Evolutionary conservation across 2,797 vertebrate genomes (phyloP), one percentile per base, ranked within the genome.

Genomic region (Ataeniobius toweri): DNA sequence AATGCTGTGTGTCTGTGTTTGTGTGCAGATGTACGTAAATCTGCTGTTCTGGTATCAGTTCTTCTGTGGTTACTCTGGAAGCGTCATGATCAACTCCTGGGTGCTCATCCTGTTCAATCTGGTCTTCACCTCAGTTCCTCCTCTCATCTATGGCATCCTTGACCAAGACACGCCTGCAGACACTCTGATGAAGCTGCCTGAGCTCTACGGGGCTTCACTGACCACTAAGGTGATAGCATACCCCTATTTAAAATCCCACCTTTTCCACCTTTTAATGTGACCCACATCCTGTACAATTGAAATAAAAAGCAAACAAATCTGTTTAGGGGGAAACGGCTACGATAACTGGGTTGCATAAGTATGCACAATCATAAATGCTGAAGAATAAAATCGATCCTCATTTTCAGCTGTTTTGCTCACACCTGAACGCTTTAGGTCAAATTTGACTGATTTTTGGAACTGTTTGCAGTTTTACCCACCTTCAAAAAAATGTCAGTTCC

Each of bases 21-120:
- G 14, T 73, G 24, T 69, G 31, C 83, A 99, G 98, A 96, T 97
- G 91, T 99, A 96, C 0, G 98, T 99, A 76, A 98, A 96, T 92
- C 96, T 99, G 83, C 94, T 99, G 71, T 99, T 99, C 93, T 99
- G 97, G 97, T 99, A 97, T 92, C 98, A 99, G 93, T 97, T 99
- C 94, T 97, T 97, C 91, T 98, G 97, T 83, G 98, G 98, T 12
- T 99, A 99, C 94, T 99, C 98, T 26, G 98, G 98, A 79, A 96
- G 96, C 0, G 96, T 97, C 55, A 98, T 98, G 97, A 97, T 95
- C 69, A 97, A 99, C 93, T 96, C 97, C 0, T 99, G 98, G 98
- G 96, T 97, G 79, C 94, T 99, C 86, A 98, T 99, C 92, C 93
- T 99, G 82, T 99, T 99, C 94, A 99, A 99, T 90, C 94, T 99